Percentiles rank a stretch among this genome's conserved stretches.
Conservation (phyloP, 1,140 invertebrate species). For the Lepidurus couesii region DNA sequence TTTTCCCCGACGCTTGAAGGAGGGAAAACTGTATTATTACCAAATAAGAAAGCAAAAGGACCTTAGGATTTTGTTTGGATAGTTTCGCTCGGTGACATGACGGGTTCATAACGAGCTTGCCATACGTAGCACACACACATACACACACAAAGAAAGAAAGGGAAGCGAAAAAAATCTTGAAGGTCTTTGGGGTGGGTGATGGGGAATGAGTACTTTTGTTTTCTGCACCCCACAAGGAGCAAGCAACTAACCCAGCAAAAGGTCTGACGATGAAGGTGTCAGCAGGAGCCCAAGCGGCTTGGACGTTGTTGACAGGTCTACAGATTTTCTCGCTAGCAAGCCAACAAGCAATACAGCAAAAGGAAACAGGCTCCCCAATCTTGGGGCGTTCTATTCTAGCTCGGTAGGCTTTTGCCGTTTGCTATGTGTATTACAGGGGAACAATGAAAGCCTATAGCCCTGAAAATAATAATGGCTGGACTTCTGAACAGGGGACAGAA, state of each 20-base stretch:
- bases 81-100: constrained; percentile 7
- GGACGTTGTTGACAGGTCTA: constrained; percentile 21
- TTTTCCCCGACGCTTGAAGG: neutral
- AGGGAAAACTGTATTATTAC: neutral
- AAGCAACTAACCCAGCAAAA: neutral
- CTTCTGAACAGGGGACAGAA: neutral
- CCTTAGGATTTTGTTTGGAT: constrained; percentile 7
- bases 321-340: neutral
- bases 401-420: neutral
- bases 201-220: constrained; percentile 15
- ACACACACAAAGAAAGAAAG: neutral
- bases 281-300: constrained; percentile 20
- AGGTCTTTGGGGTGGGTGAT: constrained; percentile 4
- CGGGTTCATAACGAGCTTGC: constrained; percentile 21
- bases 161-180: neutral
- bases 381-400: neutral
- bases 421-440: neutral
- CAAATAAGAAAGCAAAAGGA: neutral
- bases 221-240: neutral
- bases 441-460: neutral
- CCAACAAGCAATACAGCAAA: constrained; percentile 10
- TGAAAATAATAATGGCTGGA: neutral
- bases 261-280: constrained; percentile 20
- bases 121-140: neutral
- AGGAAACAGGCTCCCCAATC: neutral